These are phyloP conservation scores for Anthopleura sola DNA, from an alignment of 64 coral and sea anemone species.

Conservation along the genomic window DNA sequence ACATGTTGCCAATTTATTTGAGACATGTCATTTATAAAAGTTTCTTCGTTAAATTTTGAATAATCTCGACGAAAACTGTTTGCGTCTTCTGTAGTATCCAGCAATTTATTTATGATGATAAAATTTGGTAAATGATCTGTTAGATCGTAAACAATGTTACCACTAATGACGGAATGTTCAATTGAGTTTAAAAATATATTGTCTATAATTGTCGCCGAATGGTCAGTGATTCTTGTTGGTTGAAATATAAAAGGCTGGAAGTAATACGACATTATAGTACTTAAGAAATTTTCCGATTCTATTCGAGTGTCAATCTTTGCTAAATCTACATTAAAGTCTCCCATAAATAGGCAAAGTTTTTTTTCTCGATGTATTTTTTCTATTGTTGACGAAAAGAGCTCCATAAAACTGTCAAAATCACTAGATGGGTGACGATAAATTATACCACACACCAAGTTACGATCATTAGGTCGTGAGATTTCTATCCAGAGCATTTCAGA, in stretches of 20 bases:
- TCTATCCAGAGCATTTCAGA: slow-evolving; percentile 46
- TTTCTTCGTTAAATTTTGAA: neutral
- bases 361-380: slow-evolving; percentile 27
- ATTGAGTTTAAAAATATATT: slow-evolving; percentile 57
- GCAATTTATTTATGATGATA: too few relatives aligned
- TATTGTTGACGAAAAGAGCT: neutral
- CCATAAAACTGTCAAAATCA: slow-evolving; percentile 15
- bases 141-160: slow-evolving; percentile 46
- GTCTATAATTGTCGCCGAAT: slow-evolving; percentile 39
- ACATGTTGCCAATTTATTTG: neutral
- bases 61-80: too few relatives aligned
- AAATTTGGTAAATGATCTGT: slow-evolving; percentile 56
- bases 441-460: slow-evolving; percentile 38
- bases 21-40: neutral
- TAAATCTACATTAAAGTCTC: slow-evolving; percentile 41
- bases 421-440: slow-evolving; percentile 35
- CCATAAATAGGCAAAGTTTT: slow-evolving; percentile 32
- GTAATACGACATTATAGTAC: slow-evolving; percentile 12
- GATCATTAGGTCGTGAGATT: too few relatives aligned
- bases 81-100: too few relatives aligned
- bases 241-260: slow-evolving; percentile 26
- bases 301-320: slow-evolving; percentile 13
- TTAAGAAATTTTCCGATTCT: slow-evolving; percentile 22
- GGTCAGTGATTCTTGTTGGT: slow-evolving; percentile 31
- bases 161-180: slow-evolving; percentile 31